Percentiles rank a stretch among this genome's conserved stretches.
These are phyloP conservation scores for Trogon melanurus DNA, from an alignment of 2,113 vertebrate genomes.

Conservation along the genomic window DNA sequence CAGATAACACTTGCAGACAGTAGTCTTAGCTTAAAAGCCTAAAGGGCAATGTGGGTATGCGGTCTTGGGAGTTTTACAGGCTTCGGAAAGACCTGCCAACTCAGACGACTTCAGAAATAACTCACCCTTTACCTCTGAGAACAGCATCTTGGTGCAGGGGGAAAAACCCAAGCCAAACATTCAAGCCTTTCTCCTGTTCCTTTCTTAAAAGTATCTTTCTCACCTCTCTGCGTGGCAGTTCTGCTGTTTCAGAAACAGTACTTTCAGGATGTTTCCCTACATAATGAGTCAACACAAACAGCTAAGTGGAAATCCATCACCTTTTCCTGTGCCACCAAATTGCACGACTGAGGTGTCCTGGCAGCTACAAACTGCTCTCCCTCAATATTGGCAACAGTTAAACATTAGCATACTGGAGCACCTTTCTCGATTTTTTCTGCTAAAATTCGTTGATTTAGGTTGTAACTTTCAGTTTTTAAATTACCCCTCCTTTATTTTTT, in stretches of 20 bases:
- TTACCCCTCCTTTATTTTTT: background rate
- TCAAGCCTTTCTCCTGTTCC: accelerated
- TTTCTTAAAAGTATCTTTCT: background rate
- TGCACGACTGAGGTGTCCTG: background rate
- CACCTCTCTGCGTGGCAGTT: background rate
- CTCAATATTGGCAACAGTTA: background rate
- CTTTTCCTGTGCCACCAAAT: background rate
- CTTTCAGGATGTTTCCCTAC: background rate
- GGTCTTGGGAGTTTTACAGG: background rate
- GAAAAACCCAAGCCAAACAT: background rate
- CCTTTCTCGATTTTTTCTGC: background rate
- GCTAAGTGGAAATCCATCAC: background rate
- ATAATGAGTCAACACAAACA: background rate
- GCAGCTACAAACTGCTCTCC: background rate
- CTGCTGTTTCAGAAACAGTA: background rate
- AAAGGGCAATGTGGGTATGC: background rate
- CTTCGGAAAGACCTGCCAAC: background rate
- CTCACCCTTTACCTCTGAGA: background rate
- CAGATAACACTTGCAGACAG: background rate
- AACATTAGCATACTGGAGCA: background rate
- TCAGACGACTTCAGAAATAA: background rate
- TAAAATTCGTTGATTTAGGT: background rate
- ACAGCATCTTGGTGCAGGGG: background rate
- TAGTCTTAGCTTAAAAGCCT: background rate
- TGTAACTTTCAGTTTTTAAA: background rate